phyloP scores from a whole-genome alignment of 64 coral and sea anemone genomes.

The Porites australiensis region DNA sequence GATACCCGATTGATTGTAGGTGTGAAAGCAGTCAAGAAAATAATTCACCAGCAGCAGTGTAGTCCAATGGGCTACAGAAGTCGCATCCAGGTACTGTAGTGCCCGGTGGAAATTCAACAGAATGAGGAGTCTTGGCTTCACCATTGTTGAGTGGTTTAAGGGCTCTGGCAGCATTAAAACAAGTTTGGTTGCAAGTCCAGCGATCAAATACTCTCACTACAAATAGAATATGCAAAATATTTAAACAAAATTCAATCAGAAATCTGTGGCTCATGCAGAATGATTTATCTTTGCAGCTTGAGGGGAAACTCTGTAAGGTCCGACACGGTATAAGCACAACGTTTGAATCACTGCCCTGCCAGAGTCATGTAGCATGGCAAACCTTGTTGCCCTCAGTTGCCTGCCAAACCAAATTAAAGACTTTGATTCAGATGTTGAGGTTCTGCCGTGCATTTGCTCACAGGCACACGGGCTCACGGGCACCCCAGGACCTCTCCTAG shows the following conservation, averaged over 20 bases:
- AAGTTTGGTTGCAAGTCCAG: constrained; percentile 82
- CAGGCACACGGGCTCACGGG: no score
- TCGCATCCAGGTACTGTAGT: constrained; percentile 60
- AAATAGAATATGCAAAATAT: background rate
- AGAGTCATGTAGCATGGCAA: no score
- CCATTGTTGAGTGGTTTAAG: constrained; percentile 71
- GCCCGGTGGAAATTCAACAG: background rate
- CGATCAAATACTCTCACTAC: constrained; percentile 81
- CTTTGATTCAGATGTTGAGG: no score
- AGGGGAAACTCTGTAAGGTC: no score
- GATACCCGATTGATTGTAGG: no score
- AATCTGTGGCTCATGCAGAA: background rate
- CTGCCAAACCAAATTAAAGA: no score
- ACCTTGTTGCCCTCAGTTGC: no score
- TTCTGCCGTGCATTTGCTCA: no score
- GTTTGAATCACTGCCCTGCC: no score
- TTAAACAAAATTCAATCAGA: background rate
- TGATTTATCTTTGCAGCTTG: no score
- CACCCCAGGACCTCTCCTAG: no score
- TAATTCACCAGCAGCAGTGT: constrained; percentile 61
- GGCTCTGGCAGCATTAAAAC: constrained; percentile 79
- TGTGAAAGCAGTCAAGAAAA: background rate
- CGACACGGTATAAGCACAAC: no score
- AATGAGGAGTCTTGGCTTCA: background rate
- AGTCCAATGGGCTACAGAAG: constrained; percentile 63